Conservation (phyloP, 92 coral and sea anemone genomes). For the Phymanthus crucifer region DNA sequence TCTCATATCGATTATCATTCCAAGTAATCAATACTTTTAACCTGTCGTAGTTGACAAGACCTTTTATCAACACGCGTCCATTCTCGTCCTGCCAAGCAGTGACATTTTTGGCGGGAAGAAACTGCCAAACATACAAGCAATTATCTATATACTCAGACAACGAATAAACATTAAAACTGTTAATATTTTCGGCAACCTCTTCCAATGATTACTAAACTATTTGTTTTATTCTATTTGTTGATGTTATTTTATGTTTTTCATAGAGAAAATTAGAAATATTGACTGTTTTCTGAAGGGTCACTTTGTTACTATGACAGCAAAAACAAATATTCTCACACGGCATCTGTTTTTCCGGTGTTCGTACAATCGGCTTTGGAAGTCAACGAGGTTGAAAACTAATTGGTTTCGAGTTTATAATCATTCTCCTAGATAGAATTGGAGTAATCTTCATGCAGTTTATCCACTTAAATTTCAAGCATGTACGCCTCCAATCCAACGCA, state of each 20-base stretch:
- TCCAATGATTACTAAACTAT: not conserved
- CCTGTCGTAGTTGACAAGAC: not conserved
- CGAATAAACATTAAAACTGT: not conserved
- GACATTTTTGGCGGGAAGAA: slow-evolving; percentile 4
- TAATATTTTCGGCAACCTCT: not conserved
- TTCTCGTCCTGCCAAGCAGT: slow-evolving; percentile 26
- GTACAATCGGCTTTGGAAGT: not conserved
- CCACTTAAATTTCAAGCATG: not conserved
- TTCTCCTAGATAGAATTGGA: not conserved
- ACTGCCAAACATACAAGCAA: not conserved
- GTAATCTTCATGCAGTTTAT: not conserved
- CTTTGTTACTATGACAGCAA: not conserved
- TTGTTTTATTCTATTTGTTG: not conserved
- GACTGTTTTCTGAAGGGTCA: not conserved
- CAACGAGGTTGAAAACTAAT: not conserved
- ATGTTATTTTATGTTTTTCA: not conserved
- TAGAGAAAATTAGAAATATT: not conserved
- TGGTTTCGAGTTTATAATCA: not conserved
- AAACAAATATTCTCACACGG: not conserved
- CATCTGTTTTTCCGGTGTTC: not conserved
- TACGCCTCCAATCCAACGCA: not conserved
- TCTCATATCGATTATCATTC: not conserved
- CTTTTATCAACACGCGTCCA: not conserved
- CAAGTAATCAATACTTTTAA: not conserved
- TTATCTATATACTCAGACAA: not conserved